Evolutionary conservation across 2,888 invertebrate genomes (phyloP), one percentile per base, ranked within the genome.

Genomic region (Crematogaster levior): DNA sequence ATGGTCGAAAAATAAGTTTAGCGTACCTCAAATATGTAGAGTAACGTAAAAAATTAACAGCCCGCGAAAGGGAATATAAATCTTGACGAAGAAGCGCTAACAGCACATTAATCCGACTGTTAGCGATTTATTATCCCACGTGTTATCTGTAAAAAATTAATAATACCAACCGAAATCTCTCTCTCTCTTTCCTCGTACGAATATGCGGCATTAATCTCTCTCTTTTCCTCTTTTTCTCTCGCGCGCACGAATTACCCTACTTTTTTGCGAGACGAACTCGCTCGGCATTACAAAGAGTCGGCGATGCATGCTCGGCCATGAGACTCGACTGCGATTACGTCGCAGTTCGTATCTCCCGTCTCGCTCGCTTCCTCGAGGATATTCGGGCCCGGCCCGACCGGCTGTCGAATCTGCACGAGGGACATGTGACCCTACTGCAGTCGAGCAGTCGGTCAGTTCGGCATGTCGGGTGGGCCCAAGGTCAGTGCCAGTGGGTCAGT

Each of bases 401-500:
- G 56, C 83, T 80, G 86, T 85, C 90, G 90, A 88, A 88, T 84
- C 74, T 73, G 65, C 77, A 37, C 75, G 34, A 56, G 61, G 43
- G 48, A 70, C 81, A 85, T 72, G 68, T 77, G 85, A 82, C 74
- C 61, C 70, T 40, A 82, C 82, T 66, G 84, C 85, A 70, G 70
- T 77, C 79, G 34, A 77, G 40, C 87, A 84, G 83, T 83, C 70
- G 74, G 70, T 79, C 75, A 15, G 40, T 40, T 48, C 30, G 51
- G 77, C 30, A 43, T 68, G 82, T 37, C 75, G 73, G 81, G 82
- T 73, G 85, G 84, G 74, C 83, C 83, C 89, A 91, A 91, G 91
- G 91, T 91, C 91, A 91, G 84, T 91, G 90, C 86, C 90, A 92
- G 90, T 92, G 92, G 92, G 92, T 92, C 92, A 92, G 88, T 90